These are phyloP conservation scores for Ceyx cyanopectus DNA, from an alignment of 2,113 vertebrate species.

Conservation along the genomic window DNA sequence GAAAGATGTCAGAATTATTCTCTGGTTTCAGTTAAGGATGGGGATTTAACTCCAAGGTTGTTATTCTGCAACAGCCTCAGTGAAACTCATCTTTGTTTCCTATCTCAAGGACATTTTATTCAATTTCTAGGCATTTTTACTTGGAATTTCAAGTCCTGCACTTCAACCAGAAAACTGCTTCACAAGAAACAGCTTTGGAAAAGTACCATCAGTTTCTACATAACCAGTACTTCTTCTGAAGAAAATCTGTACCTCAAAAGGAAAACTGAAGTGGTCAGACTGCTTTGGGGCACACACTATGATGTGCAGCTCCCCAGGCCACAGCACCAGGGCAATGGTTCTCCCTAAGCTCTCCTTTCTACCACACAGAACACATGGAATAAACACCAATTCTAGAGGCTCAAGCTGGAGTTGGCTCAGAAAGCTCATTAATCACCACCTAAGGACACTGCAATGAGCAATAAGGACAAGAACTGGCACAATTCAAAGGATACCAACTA, in stretches of 20 bases:
- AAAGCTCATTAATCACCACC: conserved; percentile 16
- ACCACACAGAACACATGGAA: background rate
- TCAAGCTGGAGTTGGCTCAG: conserved; percentile 1
- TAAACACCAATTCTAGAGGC: background rate
- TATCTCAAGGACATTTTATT: background rate
- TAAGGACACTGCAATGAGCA: background rate
- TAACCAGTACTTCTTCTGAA: background rate
- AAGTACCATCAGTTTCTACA: background rate
- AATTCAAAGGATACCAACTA: background rate
- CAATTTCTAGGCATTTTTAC: background rate
- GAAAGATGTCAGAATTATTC: background rate
- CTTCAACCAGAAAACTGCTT: background rate
- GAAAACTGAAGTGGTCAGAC: background rate
- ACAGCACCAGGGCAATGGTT: background rate
- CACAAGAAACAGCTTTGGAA: background rate
- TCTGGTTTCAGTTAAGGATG: background rate
- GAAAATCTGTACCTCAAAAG: background rate
- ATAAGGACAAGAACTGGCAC: background rate
- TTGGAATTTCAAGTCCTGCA: background rate
- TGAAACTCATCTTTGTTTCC: conserved; percentile 16
- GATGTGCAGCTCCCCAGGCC: background rate
- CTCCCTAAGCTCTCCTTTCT: background rate
- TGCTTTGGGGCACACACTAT: background rate
- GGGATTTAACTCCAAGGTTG: background rate
- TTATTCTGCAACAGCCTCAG: background rate